These are phyloP conservation scores for Rotaria macrura DNA, from an alignment of 2,888 invertebrate species.

Conservation along the genomic window DNA sequence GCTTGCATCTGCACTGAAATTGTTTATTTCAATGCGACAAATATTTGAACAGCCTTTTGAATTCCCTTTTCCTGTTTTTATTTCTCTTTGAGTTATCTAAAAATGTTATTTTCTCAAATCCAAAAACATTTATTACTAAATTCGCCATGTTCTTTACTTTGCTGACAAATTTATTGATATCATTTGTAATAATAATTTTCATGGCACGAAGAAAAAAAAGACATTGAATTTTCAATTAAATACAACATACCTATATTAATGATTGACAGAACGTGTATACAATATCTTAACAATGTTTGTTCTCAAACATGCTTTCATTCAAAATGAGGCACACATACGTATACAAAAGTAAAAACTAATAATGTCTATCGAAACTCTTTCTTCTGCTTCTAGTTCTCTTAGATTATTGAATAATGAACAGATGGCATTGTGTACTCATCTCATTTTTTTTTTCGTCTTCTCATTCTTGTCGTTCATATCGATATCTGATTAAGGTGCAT, in stretches of 20 bases:
- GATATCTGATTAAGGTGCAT: not conserved
- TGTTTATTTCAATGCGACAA: no score
- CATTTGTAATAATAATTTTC: no score
- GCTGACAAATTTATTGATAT: no score
- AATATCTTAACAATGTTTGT: constrained; percentile 7
- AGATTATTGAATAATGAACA: constrained; percentile 6
- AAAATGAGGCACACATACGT: not conserved
- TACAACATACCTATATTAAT: not conserved
- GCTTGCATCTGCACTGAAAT: no score
- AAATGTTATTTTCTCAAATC: no score
- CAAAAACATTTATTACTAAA: no score
- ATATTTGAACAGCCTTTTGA: no score
- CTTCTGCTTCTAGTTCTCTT: not conserved
- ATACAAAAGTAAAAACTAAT: not conserved
- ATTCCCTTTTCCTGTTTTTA: no score
- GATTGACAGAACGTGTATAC: not conserved
- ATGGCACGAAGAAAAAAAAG: no score
- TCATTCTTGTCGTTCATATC: not conserved
- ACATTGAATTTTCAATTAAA: not conserved
- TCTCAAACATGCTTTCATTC: not conserved
- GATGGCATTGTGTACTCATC: not conserved
- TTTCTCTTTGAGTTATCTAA: no score
- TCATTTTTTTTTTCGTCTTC: not conserved
- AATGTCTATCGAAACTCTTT: not conserved
- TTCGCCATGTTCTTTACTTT: no score